Base-by-base conservation (phyloP, 2,888 invertebrate genomes). In the Muscina levida region DNA sequence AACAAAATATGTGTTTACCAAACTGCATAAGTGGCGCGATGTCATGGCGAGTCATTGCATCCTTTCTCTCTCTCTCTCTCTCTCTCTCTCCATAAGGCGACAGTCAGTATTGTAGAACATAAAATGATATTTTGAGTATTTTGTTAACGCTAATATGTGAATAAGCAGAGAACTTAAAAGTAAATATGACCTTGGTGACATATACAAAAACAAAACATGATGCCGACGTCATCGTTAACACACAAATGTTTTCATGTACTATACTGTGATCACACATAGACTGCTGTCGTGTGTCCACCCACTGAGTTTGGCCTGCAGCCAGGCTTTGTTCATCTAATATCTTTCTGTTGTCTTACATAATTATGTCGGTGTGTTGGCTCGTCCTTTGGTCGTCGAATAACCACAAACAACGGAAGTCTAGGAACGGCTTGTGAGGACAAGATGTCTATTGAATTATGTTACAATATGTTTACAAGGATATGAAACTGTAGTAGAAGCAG, bases 131-230 rank as follows among this genome's bases (percentile, higher is more conserved):
- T 17, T 71, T 59, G 17, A n/a, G 17, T 26, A 44, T n/a, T n/a
- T n/a, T n/a, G n/a, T n/a, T n/a, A n/a, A n/a, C n/a, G n/a, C n/a
- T 39, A 70, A 17, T 53, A 53, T 72, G 72, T 72, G 72, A 65
- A 72, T 53, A 62, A 24, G 42, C 53, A 24, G 31, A 22, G 2
- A 31, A 39, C 59, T 59, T 13, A 22, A 8, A 39, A n/a, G 37
- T 44, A 72, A 62, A 72, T 65, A 39, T 65, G 65, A 65, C 62
- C 65, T 26, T 53, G 72, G 72, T 65, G 65, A 65, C 65, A 62
- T 44, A 31, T n/a, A 48, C 53, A 26, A 24, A 51, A 26, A 48
- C n/a, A 26, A 44, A 31, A 48, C 59, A 72, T 15, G 42, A 57
- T 31, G 19, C 37, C 19, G 39, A 37, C 31, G 31, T 31, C 31